Evolutionary conservation across 2,888 invertebrate species (phyloP).

Genomic region (Malthinus seriepunctatus): DNA sequence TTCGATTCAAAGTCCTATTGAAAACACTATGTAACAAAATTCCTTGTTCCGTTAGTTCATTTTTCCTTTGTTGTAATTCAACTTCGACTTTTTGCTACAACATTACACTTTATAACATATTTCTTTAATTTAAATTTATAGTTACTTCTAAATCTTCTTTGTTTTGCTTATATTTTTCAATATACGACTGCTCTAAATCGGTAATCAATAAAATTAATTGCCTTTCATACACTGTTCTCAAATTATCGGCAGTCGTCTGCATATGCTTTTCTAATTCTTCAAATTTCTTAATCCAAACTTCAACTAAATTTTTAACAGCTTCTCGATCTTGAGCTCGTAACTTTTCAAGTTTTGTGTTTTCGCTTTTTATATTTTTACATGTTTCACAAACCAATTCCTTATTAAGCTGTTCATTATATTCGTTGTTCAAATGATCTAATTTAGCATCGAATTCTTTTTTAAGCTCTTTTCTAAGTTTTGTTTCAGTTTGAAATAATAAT

Average conservation of each 20-base stretch:
- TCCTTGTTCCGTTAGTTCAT: no score
- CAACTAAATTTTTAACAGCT: constrained; percentile 30
- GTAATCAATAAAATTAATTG: constrained; percentile 1
- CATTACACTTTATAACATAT: no score
- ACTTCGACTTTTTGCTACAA: no score
- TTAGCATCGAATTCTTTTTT: constrained; percentile 34
- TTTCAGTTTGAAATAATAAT: constrained; percentile 35
- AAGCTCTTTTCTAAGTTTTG: constrained; percentile 31
- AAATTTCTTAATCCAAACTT: constrained; percentile 34
- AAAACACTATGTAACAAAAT: no score
- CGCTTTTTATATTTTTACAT: constrained; percentile 9
- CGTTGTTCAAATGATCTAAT: constrained; percentile 15
- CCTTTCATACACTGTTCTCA: neutral
- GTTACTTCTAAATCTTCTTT: neutral
- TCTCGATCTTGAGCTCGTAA: constrained; percentile 33
- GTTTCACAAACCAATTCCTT: constrained; percentile 9
- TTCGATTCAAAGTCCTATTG: no score
- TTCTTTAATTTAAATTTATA: no score
- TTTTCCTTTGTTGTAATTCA: no score
- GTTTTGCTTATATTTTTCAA: neutral
- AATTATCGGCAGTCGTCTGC: neutral
- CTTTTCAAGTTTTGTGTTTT: constrained; percentile 16
- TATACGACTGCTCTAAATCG: constrained; percentile 3
- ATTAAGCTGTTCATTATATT: constrained; percentile 11
- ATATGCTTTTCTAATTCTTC: constrained; percentile 32